Evolutionary conservation across 2,888 invertebrate species (phyloP).

Genomic region (Drosophila phalerata): DNA sequence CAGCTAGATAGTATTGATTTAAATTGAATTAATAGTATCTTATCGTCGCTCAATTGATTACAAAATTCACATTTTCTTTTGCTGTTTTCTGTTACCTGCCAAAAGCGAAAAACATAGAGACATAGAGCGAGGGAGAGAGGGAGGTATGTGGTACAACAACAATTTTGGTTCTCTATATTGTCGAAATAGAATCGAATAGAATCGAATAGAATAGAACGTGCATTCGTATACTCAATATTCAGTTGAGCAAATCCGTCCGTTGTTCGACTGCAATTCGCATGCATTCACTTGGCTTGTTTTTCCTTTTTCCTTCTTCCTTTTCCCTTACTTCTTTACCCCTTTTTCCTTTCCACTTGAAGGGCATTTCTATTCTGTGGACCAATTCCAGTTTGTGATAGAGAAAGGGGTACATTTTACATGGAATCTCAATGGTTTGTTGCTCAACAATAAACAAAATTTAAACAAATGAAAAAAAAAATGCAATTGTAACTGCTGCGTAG

Average conservation of each 20-base stretch:
- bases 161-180: constrained; percentile 64
- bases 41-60: neutral
- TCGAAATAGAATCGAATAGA: constrained; percentile 29
- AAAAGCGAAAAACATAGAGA: constrained; percentile 20
- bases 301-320: constrained; percentile 13
- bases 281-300: constrained; percentile 64
- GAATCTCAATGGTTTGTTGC: constrained; percentile 62
- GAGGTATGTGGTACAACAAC: constrained; percentile 62
- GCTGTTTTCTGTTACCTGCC: constrained; percentile 68
- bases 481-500: constrained; percentile 34
- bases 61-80: constrained; percentile 66
- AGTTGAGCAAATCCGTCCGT: constrained; percentile 80
- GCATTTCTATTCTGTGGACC: constrained; percentile 32
- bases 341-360: constrained; percentile 17
- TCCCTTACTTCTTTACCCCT: constrained; percentile 22
- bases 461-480: constrained; percentile 66
- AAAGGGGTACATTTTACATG: constrained; percentile 56
- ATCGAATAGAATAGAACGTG: constrained; percentile 52
- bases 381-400: neutral
- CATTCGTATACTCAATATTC: constrained; percentile 71
- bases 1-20: no score
- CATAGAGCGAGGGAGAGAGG: neutral
- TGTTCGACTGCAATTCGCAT: constrained; percentile 68
- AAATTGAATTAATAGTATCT: neutral
- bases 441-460: constrained; percentile 67